Conservation (phyloP, 2,888 invertebrate species). For the Prostheceraeus crozeri region DNA sequence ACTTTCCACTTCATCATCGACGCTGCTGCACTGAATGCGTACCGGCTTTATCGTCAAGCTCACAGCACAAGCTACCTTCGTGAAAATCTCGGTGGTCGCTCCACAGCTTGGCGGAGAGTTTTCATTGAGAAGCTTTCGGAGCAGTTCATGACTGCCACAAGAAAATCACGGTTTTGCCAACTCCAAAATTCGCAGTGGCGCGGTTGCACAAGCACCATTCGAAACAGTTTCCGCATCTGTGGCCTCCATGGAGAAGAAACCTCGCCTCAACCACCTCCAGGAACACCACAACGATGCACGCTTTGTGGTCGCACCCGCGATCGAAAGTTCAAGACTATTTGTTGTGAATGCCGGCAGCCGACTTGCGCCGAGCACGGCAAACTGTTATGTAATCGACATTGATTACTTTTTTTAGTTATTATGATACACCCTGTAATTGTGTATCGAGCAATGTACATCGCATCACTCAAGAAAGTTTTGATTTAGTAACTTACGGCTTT, state of each 20-base stretch:
- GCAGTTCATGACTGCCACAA: too few relatives aligned
- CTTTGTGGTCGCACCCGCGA: conserved; percentile 20
- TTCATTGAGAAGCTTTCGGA: too few relatives aligned
- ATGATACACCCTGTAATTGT: too few relatives aligned
- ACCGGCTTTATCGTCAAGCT: too few relatives aligned
- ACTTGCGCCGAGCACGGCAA: conserved; percentile 13
- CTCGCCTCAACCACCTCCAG: too few relatives aligned
- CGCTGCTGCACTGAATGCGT: conserved; percentile 21
- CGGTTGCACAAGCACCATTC: conserved; percentile 10
- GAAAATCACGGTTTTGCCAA: conserved; percentile 1
- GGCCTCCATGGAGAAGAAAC: conserved; percentile 1
- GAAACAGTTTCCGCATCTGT: conserved; percentile 19
- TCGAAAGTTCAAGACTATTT: conserved; percentile 15
- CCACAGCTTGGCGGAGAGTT: conserved; percentile 1
- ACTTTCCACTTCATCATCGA: conserved; percentile 26
- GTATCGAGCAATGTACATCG: too few relatives aligned
- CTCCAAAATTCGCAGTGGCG: conserved; percentile 6
- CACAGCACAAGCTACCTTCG: too few relatives aligned
- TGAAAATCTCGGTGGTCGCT: conserved; percentile 1
- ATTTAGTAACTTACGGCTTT: too few relatives aligned
- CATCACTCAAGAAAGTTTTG: too few relatives aligned
- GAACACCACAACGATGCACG: too few relatives aligned
- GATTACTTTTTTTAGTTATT: too few relatives aligned
- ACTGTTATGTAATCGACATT: conserved; percentile 15
- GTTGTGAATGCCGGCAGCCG: conserved; percentile 23